Evolutionary conservation across 2,113 vertebrate genomes (phyloP).

Genomic region (Grantiella picta): DNA sequence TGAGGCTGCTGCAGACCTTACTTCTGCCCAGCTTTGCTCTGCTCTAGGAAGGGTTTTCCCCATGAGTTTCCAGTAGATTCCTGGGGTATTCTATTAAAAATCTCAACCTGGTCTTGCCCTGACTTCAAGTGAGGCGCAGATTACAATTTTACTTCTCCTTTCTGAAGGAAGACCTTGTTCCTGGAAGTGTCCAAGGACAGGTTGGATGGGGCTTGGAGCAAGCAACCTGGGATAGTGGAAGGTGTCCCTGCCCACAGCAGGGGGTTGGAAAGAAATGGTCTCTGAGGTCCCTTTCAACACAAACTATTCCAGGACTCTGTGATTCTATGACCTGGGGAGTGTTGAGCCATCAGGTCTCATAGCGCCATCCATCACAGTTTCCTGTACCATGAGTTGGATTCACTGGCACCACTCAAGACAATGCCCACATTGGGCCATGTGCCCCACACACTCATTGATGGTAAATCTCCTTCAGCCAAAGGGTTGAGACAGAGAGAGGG

Average conservation of each 20-base stretch:
- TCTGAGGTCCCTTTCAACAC: not conserved
- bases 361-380: accelerated
- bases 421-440: not conserved
- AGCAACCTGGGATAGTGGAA: not conserved
- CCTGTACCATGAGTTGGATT: accelerated
- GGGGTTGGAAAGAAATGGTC: too few species aligned
- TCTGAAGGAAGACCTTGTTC: not conserved
- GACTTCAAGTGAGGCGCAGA: not conserved
- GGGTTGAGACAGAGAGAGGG: not conserved
- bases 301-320: not conserved
- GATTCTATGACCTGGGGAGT: not conserved
- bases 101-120: not conserved
- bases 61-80: not conserved
- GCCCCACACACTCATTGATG: not conserved
- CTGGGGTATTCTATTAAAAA: not conserved
- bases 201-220: not conserved
- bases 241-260: not conserved
- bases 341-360: not conserved
- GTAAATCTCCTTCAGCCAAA: not conserved
- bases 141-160: not conserved
- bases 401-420: not conserved
- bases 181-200: not conserved
- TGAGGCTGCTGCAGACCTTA: not conserved
- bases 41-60: not conserved
- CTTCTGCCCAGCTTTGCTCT: not conserved